Conservation (phyloP, 2,888 invertebrate genomes). For the Melikaiella ostensackeni region DNA sequence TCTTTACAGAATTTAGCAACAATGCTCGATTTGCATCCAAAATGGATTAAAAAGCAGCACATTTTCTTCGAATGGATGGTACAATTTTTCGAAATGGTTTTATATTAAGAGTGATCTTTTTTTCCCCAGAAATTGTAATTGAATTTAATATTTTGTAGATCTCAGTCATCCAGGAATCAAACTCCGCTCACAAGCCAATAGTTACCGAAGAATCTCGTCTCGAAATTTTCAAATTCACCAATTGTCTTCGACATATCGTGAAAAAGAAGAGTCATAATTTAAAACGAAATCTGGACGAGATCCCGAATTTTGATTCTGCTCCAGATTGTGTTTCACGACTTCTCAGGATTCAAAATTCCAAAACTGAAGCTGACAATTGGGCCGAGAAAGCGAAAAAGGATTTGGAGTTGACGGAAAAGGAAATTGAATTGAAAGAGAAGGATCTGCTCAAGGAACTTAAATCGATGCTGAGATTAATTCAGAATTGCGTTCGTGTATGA, state of each 20-base stretch:
- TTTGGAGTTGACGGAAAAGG: constrained; percentile 47
- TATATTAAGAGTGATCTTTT: not conserved
- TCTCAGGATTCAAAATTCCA: constrained; percentile 52
- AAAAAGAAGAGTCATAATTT: constrained; percentile 57
- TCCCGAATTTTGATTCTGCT: constrained; percentile 14
- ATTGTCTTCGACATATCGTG: constrained; percentile 57
- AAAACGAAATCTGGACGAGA: constrained; percentile 40
- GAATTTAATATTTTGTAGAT: constrained; percentile 52
- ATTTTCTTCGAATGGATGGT: constrained; percentile 67
- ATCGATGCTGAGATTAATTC: constrained; percentile 56
- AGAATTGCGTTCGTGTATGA: constrained; percentile 56
- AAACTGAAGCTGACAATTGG: constrained; percentile 53
- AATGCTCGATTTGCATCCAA: constrained; percentile 57
- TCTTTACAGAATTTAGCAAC: constrained; percentile 55
- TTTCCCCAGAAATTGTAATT: not conserved
- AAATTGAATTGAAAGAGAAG: constrained; percentile 50
- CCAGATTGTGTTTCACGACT: constrained; percentile 58
- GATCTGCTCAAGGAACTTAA: constrained; percentile 57
- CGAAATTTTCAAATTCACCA: constrained; percentile 61
- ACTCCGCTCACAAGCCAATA: constrained; percentile 43
- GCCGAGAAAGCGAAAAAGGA: constrained; percentile 45
- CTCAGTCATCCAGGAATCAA: constrained; percentile 60
- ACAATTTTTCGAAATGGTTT: constrained; percentile 13
- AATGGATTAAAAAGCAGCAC: constrained; percentile 59
- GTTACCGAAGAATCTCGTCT: constrained; percentile 37